Conservation (phyloP, 2,888 invertebrate genomes). For the Sylvicola cinctus region DNA sequence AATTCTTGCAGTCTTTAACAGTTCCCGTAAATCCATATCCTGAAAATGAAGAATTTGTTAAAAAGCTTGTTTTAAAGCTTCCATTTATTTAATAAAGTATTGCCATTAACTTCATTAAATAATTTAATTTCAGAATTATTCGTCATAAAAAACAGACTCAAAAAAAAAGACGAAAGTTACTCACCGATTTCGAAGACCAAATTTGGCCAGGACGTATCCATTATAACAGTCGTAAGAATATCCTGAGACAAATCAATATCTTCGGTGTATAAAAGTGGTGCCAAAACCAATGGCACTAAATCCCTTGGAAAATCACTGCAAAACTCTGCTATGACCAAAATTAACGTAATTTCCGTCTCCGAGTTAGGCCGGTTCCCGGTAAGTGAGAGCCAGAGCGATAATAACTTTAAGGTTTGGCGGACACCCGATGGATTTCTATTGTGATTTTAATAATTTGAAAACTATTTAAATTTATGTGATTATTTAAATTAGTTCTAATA, state of each 20-base stretch:
- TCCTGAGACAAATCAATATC: conserved; percentile 41
- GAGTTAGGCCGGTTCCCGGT: too few relatives aligned
- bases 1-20: conserved; percentile 72
- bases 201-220: conserved; percentile 63
- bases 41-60: neutral
- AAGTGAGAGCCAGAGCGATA: conserved; percentile 65
- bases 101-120: too few relatives aligned
- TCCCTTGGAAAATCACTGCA: conserved; percentile 75
- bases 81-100: too few relatives aligned
- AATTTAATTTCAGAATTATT: too few relatives aligned
- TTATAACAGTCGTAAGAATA: conserved; percentile 33
- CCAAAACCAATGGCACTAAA: conserved; percentile 71
- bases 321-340: conserved; percentile 60
- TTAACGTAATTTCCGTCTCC: too few relatives aligned
- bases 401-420: conserved; percentile 81
- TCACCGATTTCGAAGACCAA: conserved; percentile 66
- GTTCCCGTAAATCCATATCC: conserved; percentile 70
- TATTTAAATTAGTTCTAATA: conserved; percentile 8
- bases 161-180: too few relatives aligned
- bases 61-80: too few relatives aligned
- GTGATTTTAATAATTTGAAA: conserved; percentile 60
- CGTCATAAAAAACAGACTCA: too few relatives aligned
- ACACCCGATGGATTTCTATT: conserved; percentile 71
- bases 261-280: conserved; percentile 71
- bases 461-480: conserved; percentile 54